These are phyloP conservation scores for Silurus meridionalis DNA, from an alignment of 2,113 vertebrate genomes.

Conservation along the genomic window DNA sequence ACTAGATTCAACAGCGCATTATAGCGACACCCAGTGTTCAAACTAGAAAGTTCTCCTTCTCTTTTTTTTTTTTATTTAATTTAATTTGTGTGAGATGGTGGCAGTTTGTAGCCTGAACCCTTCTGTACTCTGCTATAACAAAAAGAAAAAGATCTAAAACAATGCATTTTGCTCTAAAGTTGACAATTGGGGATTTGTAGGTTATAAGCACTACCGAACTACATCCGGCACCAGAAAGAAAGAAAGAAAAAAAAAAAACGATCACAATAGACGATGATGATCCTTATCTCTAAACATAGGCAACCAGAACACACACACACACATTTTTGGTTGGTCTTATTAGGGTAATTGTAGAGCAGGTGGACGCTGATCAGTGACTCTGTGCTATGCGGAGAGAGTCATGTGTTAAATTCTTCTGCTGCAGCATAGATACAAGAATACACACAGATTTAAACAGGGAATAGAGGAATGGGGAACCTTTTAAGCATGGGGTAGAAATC, in stretches of 20 bases:
- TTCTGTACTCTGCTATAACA: neutral
- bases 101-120: neutral
- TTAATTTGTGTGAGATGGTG: neutral
- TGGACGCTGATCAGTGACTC: neutral
- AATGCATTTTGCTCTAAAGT: neutral
- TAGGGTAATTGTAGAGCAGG: conserved; percentile 5
- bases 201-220: neutral
- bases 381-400: neutral
- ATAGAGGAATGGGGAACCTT: conserved; percentile 24
- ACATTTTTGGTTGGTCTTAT: neutral
- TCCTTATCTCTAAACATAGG: neutral
- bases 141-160: neutral
- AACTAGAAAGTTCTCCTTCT: no score
- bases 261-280: neutral
- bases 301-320: neutral
- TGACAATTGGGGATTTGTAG: neutral
- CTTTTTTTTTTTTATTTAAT: neutral
- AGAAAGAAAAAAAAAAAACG: no score
- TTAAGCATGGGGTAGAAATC: neutral
- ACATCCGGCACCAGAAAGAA: neutral
- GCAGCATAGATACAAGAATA: conserved; percentile 2
- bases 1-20: neutral
- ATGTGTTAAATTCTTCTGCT: neutral
- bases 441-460: neutral
- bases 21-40: conserved; percentile 6